These are phyloP conservation scores for Eonycteris spelaea DNA, from an alignment of 2,113 vertebrate species.

Conservation along the genomic window DNA sequence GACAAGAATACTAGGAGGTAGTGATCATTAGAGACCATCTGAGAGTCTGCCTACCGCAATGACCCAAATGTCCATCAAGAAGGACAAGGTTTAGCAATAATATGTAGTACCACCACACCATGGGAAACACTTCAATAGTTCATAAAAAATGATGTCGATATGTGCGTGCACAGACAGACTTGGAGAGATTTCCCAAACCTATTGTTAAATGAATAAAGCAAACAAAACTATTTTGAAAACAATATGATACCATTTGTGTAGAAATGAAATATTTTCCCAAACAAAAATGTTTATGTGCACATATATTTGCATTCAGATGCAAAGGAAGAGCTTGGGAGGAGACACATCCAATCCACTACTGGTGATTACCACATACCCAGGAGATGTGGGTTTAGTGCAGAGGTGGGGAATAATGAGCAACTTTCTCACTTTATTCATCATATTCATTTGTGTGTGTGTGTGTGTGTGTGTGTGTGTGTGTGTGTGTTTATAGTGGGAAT, in stretches of 20 bases:
- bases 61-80: not conserved
- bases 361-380: not conserved
- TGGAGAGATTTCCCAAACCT: not conserved
- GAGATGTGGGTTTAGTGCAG: not conserved
- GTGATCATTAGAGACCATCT: not conserved
- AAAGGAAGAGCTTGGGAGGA: not conserved
- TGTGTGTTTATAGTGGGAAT: not conserved
- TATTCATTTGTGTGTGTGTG: not conserved
- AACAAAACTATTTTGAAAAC: constrained; percentile 15
- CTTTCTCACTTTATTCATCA: not conserved
- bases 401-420: not conserved
- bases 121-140: not conserved
- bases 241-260: not conserved
- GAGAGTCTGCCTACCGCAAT: not conserved
- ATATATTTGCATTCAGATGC: not conserved
- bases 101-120: not conserved
- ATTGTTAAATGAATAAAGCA: not conserved
- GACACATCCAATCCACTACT: not conserved
- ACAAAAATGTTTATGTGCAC: not conserved
- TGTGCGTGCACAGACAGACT: not conserved
- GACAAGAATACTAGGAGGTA: not conserved
- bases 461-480: too few relatives aligned
- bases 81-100: not conserved
- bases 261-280: not conserved
- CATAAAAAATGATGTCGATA: not conserved